Base-by-base conservation (phyloP, 2,113 vertebrate species). In the Prunella fulvescens region DNA sequence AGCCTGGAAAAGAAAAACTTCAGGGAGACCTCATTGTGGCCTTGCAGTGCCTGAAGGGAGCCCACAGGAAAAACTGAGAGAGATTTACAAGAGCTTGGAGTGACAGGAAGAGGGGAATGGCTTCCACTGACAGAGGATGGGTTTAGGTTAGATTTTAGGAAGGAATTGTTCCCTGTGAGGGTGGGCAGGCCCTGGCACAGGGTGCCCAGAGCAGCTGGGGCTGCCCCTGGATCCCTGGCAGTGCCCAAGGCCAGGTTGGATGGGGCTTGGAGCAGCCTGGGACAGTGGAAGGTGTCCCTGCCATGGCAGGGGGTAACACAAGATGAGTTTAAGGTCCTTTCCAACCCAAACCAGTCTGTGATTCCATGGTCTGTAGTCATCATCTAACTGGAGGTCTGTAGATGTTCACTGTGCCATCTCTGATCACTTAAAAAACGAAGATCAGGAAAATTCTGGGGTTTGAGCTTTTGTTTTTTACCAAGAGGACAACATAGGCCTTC, bases 161-260 rank as follows among this genome's bases (percentile, higher is more conserved):
- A 42, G 35, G 4, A 72, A 50, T 48, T 7, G 0, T 26, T 56
- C 19, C 57, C 13, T 48, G 7, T 0, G 7, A 42, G 42, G 20
- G 42, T 42, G 66, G 4, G 1, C 0, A 80, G 42, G 31, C 31
- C 20, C 20, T 42, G 66, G 48, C 50, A 31, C 57, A 71, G 65
- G 19, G 5, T 71, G 40, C 15, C 15, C 74, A 71, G 73, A 31
- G 66, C 4, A 80, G 66, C 86, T 72, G 76, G 6, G 76, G 35
- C 35, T 60, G 28, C 83, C 54, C 54, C 54, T 67, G 62, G 26
- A 79, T 54, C 74, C 19, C 57, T 79, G 85, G 57, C 2, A 23
- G 13, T 64, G 57, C 2, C 50, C 85, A 31, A 12, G 42, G 20
- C 35, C 40, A 71, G 74, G 50, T 0, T 77, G 83, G 37, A 12